Percentiles rank a stretch among this genome's conserved stretches.
These are phyloP conservation scores for Chiloscyllium plagiosum DNA, from an alignment of 2,113 vertebrate species.

Conservation along the genomic window DNA sequence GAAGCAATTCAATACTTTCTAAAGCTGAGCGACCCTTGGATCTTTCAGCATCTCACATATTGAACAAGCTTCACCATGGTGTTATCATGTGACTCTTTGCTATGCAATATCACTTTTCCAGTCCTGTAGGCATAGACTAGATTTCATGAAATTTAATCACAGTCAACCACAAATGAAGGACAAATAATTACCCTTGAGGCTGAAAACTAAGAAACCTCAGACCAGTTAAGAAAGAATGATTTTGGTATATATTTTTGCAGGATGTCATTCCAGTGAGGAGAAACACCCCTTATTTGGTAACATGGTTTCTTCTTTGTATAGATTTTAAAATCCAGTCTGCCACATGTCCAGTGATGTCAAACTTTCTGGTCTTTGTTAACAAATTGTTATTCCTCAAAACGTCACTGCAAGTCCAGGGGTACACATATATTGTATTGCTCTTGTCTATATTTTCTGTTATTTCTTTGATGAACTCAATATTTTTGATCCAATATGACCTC, in stretches of 20 bases:
- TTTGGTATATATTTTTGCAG: background rate
- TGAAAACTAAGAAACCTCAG: background rate
- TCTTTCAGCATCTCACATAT: background rate
- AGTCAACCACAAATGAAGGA: background rate
- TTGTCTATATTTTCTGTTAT: background rate
- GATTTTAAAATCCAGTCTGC: background rate
- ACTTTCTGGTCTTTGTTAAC: background rate
- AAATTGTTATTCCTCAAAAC: background rate
- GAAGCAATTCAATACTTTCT: background rate
- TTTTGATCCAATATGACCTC: background rate
- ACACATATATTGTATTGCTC: background rate
- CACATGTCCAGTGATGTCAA: background rate
- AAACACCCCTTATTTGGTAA: too few species aligned
- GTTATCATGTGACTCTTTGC: background rate
- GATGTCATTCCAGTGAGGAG: background rate
- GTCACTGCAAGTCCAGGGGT: background rate
- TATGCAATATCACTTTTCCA: background rate
- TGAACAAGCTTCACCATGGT: background rate
- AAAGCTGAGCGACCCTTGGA: background rate
- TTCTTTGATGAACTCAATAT: background rate
- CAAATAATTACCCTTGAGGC: background rate
- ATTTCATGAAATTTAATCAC: background rate
- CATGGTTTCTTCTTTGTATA: background rate
- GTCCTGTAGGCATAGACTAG: background rate
- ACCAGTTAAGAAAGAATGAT: background rate